Base-by-base conservation (phyloP, 2,888 invertebrate species). In the Cephus rjabovi region DNA sequence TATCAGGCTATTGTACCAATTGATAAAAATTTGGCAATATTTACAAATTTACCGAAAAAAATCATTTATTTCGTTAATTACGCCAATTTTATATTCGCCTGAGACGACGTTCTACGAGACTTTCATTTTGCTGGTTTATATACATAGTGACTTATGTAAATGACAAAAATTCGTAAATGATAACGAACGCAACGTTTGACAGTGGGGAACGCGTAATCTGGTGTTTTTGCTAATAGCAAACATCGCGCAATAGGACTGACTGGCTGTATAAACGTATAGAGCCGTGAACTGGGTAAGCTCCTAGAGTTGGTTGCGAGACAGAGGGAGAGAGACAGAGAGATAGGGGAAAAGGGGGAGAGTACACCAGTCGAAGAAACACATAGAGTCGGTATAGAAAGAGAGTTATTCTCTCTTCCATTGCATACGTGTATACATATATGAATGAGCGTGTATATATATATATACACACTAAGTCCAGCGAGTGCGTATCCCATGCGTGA, bases 401-500 rank as follows among this genome's bases (percentile, higher is more conserved):
- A 34, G 74, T 30, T 74, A 34, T 74, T 35, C 34, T 34, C 80
- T 79, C 81, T 80, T 82, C 81, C 31, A 34, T 23, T 40, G n/a
- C 11, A 73, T 34, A 71, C 69, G 30, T 74, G 30, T 75, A 40
- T 74, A 75, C 37, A 75, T 30, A n/a, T 74, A 37, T 75, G 74
- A 30, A 69, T 75, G 12, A 68, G 56, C 9, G 56, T 56, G 9
- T 9, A 23, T 40, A 40, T 6, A 40, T 9, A 40, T 40, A 40
- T 40, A 40, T 40, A 40, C 6, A 23, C 15, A 15, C 15, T 15
- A 56, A 23, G 23, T 56, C 23, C 23, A 56, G n/a, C 1, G 40
- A 11, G 35, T 71, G 70, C 31, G 35, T 12, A 30, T 23, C 37
- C 9, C 4, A 11, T 75, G 40, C n/a, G 83, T 85, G 83, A 84